phyloP scores from a whole-genome alignment of 2,113 vertebrate genomes.

The Ondatra zibethicus region DNA sequence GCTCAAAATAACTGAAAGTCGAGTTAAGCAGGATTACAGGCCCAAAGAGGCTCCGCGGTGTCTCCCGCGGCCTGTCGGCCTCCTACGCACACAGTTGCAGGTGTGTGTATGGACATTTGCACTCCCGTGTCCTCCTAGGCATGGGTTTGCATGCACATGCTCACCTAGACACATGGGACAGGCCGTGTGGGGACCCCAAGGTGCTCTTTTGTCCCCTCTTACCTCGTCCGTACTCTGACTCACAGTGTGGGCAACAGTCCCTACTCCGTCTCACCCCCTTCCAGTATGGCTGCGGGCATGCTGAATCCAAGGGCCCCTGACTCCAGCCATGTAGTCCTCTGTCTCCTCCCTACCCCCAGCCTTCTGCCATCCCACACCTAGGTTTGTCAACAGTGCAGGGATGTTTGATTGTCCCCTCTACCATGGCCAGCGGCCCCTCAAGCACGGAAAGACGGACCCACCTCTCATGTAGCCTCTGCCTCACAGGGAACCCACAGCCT shows the following conservation, averaged over 20 bases:
- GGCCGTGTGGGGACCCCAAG: not conserved
- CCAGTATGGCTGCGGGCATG: no score
- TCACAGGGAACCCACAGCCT: not conserved
- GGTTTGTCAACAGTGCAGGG: not conserved
- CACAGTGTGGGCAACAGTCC: not conserved
- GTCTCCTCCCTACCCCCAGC: not conserved
- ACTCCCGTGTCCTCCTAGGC: not conserved
- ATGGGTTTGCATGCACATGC: no score
- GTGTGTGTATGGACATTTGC: not conserved
- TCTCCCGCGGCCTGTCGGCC: not conserved
- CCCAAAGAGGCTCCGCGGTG: constrained; percentile 65
- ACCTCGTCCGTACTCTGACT: not conserved
- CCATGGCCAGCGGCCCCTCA: not conserved
- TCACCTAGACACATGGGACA: not conserved
- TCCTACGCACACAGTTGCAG: not conserved
- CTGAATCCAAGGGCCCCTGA: not conserved
- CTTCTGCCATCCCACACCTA: not conserved
- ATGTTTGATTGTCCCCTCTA: not conserved
- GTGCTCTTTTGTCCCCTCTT: not conserved
- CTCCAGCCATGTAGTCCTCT: not conserved
- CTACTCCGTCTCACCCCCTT: no score
- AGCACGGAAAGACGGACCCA: rapidly evolving
- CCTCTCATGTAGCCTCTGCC: not conserved
- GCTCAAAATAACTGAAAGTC: constrained; percentile 89
- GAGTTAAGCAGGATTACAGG: constrained; percentile 87